Evolutionary conservation across 2,797 vertebrate species (phyloP).

Genomic region (Trachurus trachurus): DNA sequence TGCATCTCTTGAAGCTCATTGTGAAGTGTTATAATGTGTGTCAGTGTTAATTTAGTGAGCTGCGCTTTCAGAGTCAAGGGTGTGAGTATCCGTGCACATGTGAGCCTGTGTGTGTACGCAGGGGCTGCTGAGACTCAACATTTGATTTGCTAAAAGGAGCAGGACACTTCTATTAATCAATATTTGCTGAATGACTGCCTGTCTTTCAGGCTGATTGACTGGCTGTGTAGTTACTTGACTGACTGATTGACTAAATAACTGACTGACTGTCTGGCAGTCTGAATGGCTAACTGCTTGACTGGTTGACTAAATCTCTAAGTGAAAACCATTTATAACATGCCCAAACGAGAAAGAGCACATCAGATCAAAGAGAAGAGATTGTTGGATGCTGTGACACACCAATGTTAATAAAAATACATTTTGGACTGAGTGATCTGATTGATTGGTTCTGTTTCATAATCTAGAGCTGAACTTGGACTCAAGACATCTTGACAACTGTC

Average conservation of each 20-base stretch:
- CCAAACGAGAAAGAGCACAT: constrained; percentile 22
- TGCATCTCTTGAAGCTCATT: constrained; percentile 68
- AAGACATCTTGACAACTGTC: background rate
- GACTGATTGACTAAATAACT: constrained; percentile 58
- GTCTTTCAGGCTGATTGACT: constrained; percentile 91
- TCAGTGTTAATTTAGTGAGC: constrained; percentile 96
- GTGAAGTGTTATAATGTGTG: constrained; percentile 91
- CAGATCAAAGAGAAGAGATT: background rate
- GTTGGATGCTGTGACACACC: background rate
- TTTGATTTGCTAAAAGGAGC: constrained; percentile 99
- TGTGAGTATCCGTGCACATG: constrained; percentile 75
- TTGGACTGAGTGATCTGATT: background rate
- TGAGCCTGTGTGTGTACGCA: constrained; percentile 80
- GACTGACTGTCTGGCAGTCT: constrained; percentile 40
- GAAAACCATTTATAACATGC: constrained; percentile 57
- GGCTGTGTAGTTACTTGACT: constrained; percentile 63
- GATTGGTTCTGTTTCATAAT: constrained; percentile 4
- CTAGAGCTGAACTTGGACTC: constrained; percentile 4
- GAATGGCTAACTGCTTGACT: constrained; percentile 75
- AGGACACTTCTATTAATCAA: constrained; percentile 99
- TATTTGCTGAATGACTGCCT: constrained; percentile 95
- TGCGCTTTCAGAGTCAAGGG: constrained; percentile 87
- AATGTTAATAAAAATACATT: background rate
- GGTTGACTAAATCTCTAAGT: constrained; percentile 78
- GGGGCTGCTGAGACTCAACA: constrained; percentile 91